Evolutionary conservation across 2,888 invertebrate species (phyloP).

Genomic region (Spatulosminthurus flaviceps): DNA sequence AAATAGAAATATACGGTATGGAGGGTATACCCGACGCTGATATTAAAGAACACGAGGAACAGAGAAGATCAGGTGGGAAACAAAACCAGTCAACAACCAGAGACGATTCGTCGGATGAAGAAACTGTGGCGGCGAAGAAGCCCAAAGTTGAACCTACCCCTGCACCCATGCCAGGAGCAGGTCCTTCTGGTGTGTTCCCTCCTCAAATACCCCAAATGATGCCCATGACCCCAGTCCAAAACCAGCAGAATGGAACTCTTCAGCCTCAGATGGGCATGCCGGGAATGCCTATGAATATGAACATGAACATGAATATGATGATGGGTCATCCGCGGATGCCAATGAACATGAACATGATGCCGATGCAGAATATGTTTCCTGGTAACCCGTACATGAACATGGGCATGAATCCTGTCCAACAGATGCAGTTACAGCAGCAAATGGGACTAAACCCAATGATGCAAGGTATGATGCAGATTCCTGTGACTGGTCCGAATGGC

Average conservation of each 20-base stretch:
- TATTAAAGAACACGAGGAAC: slow-evolving; percentile 91
- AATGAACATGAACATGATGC: slow-evolving; percentile 65
- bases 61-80: slow-evolving; percentile 69
- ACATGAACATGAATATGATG: slow-evolving; percentile 67
- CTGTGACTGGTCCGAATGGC: slow-evolving; percentile 64
- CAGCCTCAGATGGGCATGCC: slow-evolving; percentile 25
- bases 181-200: slow-evolving; percentile 39
- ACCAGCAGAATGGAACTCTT: slow-evolving; percentile 36
- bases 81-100: slow-evolving; percentile 40
- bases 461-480: slow-evolving; percentile 55
- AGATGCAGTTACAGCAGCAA: slow-evolving; percentile 54
- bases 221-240: background rate
- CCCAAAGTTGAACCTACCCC: slow-evolving; percentile 48
- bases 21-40: slow-evolving; percentile 98
- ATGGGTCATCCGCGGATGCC: slow-evolving; percentile 72
- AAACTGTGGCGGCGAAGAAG: slow-evolving; percentile 53
- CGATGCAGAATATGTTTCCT: slow-evolving; percentile 55
- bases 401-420: slow-evolving; percentile 67
- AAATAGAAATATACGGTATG: slow-evolving; percentile 99
- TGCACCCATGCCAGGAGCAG: slow-evolving; percentile 31
- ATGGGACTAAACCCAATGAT: slow-evolving; percentile 51
- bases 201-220: slow-evolving; percentile 64
- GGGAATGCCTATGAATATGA: slow-evolving; percentile 69
- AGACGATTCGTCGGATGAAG: slow-evolving; percentile 63
- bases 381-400: slow-evolving; percentile 72